These are phyloP conservation scores for Melanotus villosus DNA, from an alignment of 2,888 invertebrate genomes.

Conservation along the genomic window DNA sequence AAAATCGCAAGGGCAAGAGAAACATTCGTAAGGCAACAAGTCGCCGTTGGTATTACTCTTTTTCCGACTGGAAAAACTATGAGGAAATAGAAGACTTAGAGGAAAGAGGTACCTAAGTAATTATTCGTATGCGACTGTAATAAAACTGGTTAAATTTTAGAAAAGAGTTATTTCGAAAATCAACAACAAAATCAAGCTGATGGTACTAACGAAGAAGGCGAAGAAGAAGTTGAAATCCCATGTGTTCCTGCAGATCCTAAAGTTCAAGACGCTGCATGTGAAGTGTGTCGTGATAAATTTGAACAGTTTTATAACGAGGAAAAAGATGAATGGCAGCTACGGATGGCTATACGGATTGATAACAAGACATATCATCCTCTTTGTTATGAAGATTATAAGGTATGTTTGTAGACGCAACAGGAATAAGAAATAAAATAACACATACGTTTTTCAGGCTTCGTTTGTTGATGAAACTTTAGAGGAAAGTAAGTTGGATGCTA, in stretches of 20 bases:
- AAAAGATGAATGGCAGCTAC: slow-evolving; percentile 96
- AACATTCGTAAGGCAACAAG: slow-evolving; percentile 87
- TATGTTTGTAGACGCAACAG: slow-evolving; percentile 59
- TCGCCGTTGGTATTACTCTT: slow-evolving; percentile 91
- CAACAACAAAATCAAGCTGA: slow-evolving; percentile 74
- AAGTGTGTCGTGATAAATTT: slow-evolving; percentile 93
- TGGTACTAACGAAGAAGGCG: slow-evolving; percentile 72
- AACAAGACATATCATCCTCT: slow-evolving; percentile 89
- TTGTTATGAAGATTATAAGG: slow-evolving; percentile 91
- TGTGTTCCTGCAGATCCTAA: slow-evolving; percentile 80
- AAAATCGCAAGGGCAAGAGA: slow-evolving; percentile 91
- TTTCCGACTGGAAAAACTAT: slow-evolving; percentile 93
- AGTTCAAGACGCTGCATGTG: slow-evolving; percentile 80
- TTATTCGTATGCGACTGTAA: not conserved
- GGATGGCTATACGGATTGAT: slow-evolving; percentile 85
- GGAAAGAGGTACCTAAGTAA: slow-evolving; percentile 77
- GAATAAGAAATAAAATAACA: too few relatives aligned
- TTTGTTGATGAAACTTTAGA: slow-evolving; percentile 57
- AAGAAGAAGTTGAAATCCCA: slow-evolving; percentile 75
- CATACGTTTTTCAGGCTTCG: slow-evolving; percentile 55
- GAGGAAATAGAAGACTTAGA: slow-evolving; percentile 94
- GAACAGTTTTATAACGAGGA: slow-evolving; percentile 98
- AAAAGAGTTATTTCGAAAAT: slow-evolving; percentile 90
- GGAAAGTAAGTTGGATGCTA: slow-evolving; percentile 57
- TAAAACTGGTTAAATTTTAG: slow-evolving; percentile 66